phyloP scores from a whole-genome alignment of 1,140 invertebrate species.

The Dreissena polymorpha region DNA sequence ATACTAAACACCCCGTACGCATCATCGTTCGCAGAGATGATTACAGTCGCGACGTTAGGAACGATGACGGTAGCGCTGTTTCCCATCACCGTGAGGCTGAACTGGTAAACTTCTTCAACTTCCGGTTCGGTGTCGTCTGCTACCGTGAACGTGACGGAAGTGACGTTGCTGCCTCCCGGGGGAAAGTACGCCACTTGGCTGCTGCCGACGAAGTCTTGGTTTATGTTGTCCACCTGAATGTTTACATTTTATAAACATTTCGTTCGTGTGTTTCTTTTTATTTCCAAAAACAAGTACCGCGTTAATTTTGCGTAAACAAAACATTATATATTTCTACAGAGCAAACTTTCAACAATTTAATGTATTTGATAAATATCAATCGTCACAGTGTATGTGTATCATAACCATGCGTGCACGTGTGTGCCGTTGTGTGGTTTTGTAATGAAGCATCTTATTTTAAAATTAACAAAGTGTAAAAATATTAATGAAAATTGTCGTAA shows the following conservation, averaged over 20 bases:
- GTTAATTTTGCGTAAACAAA: neutral
- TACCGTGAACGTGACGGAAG: slow-evolving; percentile 70
- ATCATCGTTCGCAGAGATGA: slow-evolving; percentile 76
- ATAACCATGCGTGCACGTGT: neutral
- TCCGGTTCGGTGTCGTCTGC: slow-evolving; percentile 75
- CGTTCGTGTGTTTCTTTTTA: neutral
- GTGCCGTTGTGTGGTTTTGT: no score
- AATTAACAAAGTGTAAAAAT: no score
- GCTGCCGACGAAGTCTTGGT: slow-evolving; percentile 71
- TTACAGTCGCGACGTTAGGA: slow-evolving; percentile 64
- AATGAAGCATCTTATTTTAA: no score
- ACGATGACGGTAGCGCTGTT: slow-evolving; percentile 49
- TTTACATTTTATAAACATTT: neutral
- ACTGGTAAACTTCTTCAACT: slow-evolving; percentile 68
- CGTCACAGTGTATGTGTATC: slow-evolving; percentile 1
- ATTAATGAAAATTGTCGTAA: neutral
- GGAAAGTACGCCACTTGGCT: slow-evolving; percentile 70
- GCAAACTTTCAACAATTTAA: neutral
- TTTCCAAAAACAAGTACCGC: neutral
- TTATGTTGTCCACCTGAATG: slow-evolving; percentile 60
- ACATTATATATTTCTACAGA: neutral
- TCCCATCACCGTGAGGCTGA: slow-evolving; percentile 62
- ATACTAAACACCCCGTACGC: slow-evolving; percentile 76
- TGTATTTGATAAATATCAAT: neutral
- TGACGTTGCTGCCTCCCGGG: slow-evolving; percentile 49